Conservation (phyloP, 2,797 vertebrate species). For the Muscicapa striata region DNA sequence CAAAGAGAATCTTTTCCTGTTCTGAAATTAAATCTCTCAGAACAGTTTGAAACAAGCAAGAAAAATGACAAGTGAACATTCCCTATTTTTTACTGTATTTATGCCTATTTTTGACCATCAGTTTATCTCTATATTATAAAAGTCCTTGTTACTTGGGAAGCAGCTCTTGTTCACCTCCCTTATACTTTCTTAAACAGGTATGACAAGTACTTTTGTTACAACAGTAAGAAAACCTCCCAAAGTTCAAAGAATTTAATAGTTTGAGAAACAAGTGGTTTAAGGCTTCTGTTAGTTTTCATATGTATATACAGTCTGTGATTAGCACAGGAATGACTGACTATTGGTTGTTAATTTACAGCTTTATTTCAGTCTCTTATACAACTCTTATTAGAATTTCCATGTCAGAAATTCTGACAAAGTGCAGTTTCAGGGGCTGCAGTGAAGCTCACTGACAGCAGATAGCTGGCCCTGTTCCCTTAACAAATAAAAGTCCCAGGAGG, state of each 20-base stretch:
- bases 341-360: neutral
- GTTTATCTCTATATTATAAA: neutral
- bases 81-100: neutral
- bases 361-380: neutral
- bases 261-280: neutral
- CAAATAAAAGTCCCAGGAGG: neutral
- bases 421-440: neutral
- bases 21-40: constrained; percentile 63
- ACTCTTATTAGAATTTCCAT: neutral
- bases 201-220: neutral
- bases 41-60: constrained; percentile 29
- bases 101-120: neutral
- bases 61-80: neutral
- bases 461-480: neutral
- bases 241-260: neutral
- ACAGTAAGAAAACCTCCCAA: neutral
- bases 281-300: neutral
- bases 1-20: constrained; percentile 61
- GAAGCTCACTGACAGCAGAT: neutral
- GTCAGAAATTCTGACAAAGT: neutral
- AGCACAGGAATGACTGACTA: neutral
- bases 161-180: neutral
- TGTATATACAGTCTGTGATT: neutral
- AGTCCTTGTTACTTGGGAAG: accelerated
- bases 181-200: neutral